phyloP scores from a whole-genome alignment of 2,113 vertebrate species.

The Bothrops jararaca region DNA sequence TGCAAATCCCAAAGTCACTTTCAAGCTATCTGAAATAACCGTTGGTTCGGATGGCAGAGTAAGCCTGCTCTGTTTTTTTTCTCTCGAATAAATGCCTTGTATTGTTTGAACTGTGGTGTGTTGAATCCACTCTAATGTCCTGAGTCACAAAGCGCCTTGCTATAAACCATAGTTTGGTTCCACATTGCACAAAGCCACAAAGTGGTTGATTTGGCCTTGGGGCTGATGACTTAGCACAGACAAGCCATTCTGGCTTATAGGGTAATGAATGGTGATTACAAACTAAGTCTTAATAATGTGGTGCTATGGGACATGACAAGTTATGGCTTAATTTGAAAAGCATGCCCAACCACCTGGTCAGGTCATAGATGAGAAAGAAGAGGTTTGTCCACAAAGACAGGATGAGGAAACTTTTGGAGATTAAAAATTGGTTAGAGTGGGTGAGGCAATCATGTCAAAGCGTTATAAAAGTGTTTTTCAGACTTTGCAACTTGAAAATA shows the following conservation, averaged over 20 bases:
- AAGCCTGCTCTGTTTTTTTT: slow-evolving; percentile 55
- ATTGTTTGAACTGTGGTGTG: neutral
- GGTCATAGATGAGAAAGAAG: neutral
- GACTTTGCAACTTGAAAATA: neutral
- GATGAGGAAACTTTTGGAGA: neutral
- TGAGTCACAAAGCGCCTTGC: neutral
- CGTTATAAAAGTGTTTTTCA: neutral
- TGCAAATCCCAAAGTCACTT: slow-evolving; percentile 82
- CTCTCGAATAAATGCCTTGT: slow-evolving; percentile 1
- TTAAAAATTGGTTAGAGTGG: neutral
- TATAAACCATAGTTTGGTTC: neutral
- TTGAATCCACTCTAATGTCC: neutral
- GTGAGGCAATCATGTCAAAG: neutral
- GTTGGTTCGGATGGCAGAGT: slow-evolving; percentile 75
- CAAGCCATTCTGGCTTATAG: neutral
- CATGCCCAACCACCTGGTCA: neutral
- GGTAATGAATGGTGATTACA: neutral
- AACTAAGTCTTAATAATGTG: neutral
- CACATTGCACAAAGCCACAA: neutral
- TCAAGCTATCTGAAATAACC: slow-evolving; percentile 79
- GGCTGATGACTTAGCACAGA: neutral
- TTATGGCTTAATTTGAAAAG: neutral
- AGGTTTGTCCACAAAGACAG: neutral
- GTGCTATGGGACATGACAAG: neutral
- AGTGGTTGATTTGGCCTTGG: neutral